Conservation (phyloP, 2,797 vertebrate genomes). For the Argentina silus region DNA sequence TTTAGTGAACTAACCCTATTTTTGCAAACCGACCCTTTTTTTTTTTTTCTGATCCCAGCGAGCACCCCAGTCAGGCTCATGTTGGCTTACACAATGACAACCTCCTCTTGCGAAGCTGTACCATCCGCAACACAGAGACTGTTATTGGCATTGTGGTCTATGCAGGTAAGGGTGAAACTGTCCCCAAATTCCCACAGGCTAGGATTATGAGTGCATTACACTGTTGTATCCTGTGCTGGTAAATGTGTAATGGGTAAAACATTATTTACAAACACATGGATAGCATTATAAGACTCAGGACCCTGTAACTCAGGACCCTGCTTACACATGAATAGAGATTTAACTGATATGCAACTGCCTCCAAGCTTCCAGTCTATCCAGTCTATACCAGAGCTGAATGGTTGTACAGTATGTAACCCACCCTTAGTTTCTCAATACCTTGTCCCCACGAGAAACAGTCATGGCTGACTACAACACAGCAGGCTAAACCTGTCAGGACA, state of each 20-base stretch:
- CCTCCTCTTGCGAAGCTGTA: constrained; percentile 93
- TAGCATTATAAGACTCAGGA: too few species aligned
- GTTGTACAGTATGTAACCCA: background rate
- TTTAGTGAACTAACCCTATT: too few species aligned
- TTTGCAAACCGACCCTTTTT: background rate
- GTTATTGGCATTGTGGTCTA: constrained; percentile 94
- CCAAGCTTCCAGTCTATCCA: too few species aligned
- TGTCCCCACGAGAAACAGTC: background rate
- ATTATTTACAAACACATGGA: too few species aligned
- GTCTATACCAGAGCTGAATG: too few species aligned
- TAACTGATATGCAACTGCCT: too few species aligned
- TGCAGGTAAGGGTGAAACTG: constrained; percentile 82
- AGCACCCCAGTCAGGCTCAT: constrained; percentile 80
- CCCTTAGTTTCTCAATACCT: background rate
- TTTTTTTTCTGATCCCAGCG: constrained; percentile 69
- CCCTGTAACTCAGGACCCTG: too few species aligned
- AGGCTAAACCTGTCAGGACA: constrained; percentile 2
- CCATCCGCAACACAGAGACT: constrained; percentile 90
- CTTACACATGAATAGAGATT: too few species aligned
- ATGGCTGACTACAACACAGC: constrained; percentile 1
- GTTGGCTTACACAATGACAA: constrained; percentile 90
- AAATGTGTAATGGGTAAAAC: too few species aligned
- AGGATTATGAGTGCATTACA: background rate
- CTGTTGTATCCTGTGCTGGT: background rate
- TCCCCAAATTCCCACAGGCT: background rate